phyloP scores from a whole-genome alignment of 1,140 invertebrate species.

The Caerostris darwini region DNA sequence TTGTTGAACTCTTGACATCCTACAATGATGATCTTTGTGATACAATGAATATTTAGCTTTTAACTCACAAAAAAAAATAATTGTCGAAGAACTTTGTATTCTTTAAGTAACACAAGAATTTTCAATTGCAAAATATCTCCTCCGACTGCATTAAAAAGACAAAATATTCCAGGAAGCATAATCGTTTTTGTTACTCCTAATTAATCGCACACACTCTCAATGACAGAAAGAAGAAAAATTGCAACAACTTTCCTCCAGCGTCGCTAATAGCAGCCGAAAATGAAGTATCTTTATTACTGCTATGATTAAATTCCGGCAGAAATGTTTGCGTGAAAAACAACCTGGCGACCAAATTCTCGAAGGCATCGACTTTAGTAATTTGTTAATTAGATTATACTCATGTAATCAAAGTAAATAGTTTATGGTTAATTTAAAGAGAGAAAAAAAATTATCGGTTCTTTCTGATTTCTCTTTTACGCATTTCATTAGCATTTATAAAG shows the following conservation, averaged over 20 bases:
- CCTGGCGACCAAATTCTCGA: not conserved
- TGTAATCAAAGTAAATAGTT: constrained; percentile 33
- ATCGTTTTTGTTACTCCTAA: not conserved
- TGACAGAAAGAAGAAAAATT: not conserved
- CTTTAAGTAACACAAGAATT: not conserved
- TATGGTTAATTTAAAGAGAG: not conserved
- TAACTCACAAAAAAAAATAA: no score
- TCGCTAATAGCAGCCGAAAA: not conserved
- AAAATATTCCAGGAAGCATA: not conserved
- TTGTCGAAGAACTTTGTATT: not conserved
- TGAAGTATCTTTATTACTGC: not conserved
- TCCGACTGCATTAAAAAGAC: not conserved
- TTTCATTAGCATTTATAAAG: constrained; percentile 42
- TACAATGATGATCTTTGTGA: no score
- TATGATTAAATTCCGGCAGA: not conserved
- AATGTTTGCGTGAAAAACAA: constrained; percentile 30
- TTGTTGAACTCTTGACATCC: no score
- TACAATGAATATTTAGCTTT: no score
- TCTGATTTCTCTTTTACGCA: constrained; percentile 1
- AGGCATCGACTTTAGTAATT: constrained; percentile 32
- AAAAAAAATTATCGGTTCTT: not conserved
- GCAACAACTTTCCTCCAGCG: not conserved
- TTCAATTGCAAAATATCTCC: not conserved
- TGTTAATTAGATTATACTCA: constrained; percentile 36
- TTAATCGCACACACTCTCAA: not conserved